phyloP scores from a whole-genome alignment of 1,140 invertebrate species.

The Chelonus insularis region DNA sequence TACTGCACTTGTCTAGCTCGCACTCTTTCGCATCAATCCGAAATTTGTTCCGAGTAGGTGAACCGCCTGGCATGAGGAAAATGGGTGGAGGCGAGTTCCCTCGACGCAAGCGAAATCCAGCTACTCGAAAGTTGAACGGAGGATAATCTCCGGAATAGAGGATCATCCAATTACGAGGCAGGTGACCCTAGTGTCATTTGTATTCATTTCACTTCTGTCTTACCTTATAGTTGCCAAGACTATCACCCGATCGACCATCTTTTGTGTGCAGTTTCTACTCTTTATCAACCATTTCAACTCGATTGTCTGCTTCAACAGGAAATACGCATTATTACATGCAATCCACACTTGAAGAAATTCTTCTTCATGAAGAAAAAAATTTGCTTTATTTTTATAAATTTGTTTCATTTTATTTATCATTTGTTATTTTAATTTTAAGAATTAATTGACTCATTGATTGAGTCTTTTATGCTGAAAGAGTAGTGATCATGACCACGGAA shows the following conservation, averaged over 20 bases:
- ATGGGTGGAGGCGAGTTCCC: constrained; percentile 18
- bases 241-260: background rate
- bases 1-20: background rate
- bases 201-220: constrained; percentile 42
- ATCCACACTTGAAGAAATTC: too few relatives aligned
- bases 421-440: too few relatives aligned
- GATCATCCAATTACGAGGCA: constrained; percentile 46
- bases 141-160: constrained; percentile 43
- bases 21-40: background rate
- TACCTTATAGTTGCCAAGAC: constrained; percentile 28
- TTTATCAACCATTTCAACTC: too few relatives aligned
- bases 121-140: constrained; percentile 32
- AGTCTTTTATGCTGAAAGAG: too few relatives aligned
- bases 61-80: background rate
- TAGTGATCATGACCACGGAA: too few relatives aligned
- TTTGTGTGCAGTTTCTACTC: too few relatives aligned
- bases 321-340: too few relatives aligned
- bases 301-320: too few relatives aligned
- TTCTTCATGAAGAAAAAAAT: too few relatives aligned
- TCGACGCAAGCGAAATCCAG: constrained; percentile 12
- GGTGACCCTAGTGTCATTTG: constrained; percentile 44
- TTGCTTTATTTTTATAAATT: too few relatives aligned
- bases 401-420: too few relatives aligned
- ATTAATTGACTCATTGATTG: too few relatives aligned
- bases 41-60: constrained; percentile 26